Evolutionary conservation across 2,888 invertebrate species (phyloP).

Genomic region (Drosophila gaucha): DNA sequence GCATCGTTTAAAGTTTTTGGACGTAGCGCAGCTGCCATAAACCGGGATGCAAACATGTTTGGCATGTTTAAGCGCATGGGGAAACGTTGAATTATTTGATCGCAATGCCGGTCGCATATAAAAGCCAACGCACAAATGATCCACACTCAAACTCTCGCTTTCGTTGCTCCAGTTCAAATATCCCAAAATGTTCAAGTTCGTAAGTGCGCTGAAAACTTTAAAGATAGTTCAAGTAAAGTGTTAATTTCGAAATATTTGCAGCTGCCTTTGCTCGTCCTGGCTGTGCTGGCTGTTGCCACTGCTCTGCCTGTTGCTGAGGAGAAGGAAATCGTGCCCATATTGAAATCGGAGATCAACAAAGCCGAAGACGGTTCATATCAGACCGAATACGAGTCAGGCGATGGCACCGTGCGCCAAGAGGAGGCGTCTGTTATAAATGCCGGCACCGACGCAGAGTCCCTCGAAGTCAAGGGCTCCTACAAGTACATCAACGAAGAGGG

Average conservation of each 20-base stretch:
- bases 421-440: slow-evolving; percentile 61
- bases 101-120: slow-evolving; percentile 64
- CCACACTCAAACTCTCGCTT: slow-evolving; percentile 62
- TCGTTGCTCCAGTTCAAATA: slow-evolving; percentile 30
- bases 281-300: slow-evolving; percentile 37
- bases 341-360: slow-evolving; percentile 73
- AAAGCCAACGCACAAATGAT: slow-evolving; percentile 61
- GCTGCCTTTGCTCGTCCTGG: slow-evolving; percentile 50
- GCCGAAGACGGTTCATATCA: slow-evolving; percentile 78
- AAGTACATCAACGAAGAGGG: slow-evolving; percentile 80
- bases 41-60: slow-evolving; percentile 83
- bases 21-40: slow-evolving; percentile 61
- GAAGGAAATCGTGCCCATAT: slow-evolving; percentile 60
- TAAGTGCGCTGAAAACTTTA: slow-evolving; percentile 62
- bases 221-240: background rate
- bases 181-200: slow-evolving; percentile 75
- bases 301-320: slow-evolving; percentile 53
- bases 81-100: slow-evolving; percentile 32
- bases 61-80: slow-evolving; percentile 73
- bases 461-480: slow-evolving; percentile 82
- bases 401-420: slow-evolving; percentile 80
- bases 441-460: slow-evolving; percentile 72
- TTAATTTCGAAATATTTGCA: slow-evolving; percentile 16
- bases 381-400: slow-evolving; percentile 65
- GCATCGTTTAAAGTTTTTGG: slow-evolving; percentile 51